Base-by-base conservation (phyloP, 1,140 invertebrate species). In the Procambarus virginalis region DNA sequence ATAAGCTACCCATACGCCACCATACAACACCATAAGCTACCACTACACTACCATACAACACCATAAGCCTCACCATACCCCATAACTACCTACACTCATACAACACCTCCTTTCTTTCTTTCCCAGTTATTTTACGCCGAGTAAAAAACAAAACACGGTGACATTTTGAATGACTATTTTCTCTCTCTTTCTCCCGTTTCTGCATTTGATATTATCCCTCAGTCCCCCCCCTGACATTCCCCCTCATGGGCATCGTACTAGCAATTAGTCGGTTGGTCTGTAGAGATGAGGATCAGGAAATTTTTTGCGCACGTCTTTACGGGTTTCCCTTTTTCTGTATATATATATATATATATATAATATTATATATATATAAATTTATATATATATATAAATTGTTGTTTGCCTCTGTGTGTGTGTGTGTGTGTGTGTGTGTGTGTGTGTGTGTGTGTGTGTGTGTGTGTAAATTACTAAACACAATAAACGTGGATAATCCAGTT, bases 11-110 rank as follows among this genome's bases (percentile, higher is more conserved):
- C 34, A 0, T 34, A 34, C 34, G 1, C 34, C 1, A 34, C 34
- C 34, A 34, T 34, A 34, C 34, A 34, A 1, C 34, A 34, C 34
- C 34, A 34, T 34, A 34, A 34, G 34, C 34, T 34, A 34, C 34
- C 34, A 0, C 34, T 34, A 34, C 34, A 34, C 34, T 34, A 34
- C 55, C 96, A 96, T 78, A 96, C 97, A 3, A 96, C 96, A 5
- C 97, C 97, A 94, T 98, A 99, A 34, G 34, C 34, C n/a, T n/a
- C n/a, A n/a, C n/a, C n/a, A n/a, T n/a, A n/a, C n/a, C n/a, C n/a
- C n/a, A n/a, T n/a, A n/a, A n/a, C n/a, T n/a, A n/a, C n/a, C n/a
- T n/a, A n/a, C n/a, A n/a, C n/a, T n/a, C n/a, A n/a, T n/a, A n/a
- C n/a, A n/a, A n/a, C n/a, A n/a, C n/a, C 77, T 79, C 77, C 34